A percentile compares a stretch with the other conserved stretches of the same genome.
These are phyloP conservation scores for Malurus cyaneus DNA, from an alignment of 2,113 vertebrate species.

Conservation along the genomic window DNA sequence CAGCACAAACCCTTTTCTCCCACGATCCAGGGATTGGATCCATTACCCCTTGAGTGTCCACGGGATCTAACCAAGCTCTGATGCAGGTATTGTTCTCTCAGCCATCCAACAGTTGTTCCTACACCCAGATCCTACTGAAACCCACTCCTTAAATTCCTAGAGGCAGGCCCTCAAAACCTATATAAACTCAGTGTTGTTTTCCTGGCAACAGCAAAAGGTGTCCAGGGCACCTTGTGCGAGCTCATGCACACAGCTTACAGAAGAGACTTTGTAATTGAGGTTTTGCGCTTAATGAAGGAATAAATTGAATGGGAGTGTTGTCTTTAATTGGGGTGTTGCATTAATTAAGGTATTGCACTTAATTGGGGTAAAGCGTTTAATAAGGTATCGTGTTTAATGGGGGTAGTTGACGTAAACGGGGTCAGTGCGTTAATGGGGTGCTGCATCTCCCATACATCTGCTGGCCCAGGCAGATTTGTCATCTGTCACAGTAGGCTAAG, in stretches of 20 bases:
- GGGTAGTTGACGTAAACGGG: slow-evolving; percentile 2
- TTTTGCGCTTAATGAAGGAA: slow-evolving; percentile 67
- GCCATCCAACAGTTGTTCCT: neutral
- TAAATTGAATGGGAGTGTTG: slow-evolving; percentile 66
- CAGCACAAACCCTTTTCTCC: neutral
- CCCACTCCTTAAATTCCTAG: neutral
- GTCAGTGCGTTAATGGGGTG: slow-evolving; percentile 14
- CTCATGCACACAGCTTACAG: slow-evolving; percentile 1
- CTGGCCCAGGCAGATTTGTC: neutral
- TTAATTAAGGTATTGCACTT: slow-evolving; percentile 59
- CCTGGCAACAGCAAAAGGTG: neutral
- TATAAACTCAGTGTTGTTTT: neutral
- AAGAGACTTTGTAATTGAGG: slow-evolving; percentile 55
- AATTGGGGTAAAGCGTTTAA: slow-evolving; percentile 48
- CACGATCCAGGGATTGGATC: neutral
- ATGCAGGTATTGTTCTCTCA: neutral
- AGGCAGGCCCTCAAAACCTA: neutral
- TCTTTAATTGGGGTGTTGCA: slow-evolving; percentile 60
- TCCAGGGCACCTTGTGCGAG: neutral
- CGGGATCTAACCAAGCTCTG: neutral
- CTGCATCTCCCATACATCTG: neutral
- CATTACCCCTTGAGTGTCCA: neutral
- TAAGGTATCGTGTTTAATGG: neutral
- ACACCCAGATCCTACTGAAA: neutral
- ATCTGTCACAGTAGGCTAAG: neutral